Conservation (phyloP, 30 jellyfish, hydroid and myxozoan species). For the Mastigias papua region DNA sequence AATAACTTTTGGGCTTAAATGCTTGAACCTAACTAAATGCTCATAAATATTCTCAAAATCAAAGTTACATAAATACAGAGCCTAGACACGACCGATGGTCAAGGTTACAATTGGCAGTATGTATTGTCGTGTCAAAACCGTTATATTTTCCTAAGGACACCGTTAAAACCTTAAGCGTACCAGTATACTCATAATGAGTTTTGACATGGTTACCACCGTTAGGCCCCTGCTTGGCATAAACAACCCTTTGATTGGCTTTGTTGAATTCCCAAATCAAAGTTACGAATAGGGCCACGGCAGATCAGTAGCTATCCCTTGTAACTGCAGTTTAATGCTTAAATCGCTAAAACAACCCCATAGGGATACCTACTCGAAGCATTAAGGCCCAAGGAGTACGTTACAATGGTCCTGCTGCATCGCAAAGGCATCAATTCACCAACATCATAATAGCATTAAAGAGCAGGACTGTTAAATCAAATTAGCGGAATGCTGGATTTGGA, state of each 20-base stretch:
- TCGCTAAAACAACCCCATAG: background rate
- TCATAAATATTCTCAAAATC: too few species aligned
- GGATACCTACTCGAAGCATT: conserved; percentile 1
- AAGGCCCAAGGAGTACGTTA: background rate
- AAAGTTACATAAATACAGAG: too few species aligned
- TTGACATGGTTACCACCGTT: too few species aligned
- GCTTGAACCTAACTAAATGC: too few species aligned
- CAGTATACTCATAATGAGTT: too few species aligned
- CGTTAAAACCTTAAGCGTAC: too few species aligned
- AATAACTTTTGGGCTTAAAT: too few species aligned
- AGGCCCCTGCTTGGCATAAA: background rate
- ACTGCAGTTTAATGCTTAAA: background rate
- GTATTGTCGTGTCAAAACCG: too few species aligned
- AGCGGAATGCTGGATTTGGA: conserved; percentile 11
- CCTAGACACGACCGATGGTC: too few species aligned
- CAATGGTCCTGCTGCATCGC: background rate
- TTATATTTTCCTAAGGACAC: too few species aligned
- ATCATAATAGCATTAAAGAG: conserved; percentile 36
- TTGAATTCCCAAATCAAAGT: background rate
- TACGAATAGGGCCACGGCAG: background rate
- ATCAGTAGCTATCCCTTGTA: background rate
- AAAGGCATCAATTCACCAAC: background rate
- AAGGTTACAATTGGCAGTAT: too few species aligned
- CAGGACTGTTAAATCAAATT: conserved; percentile 24
- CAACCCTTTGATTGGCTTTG: background rate